Percentiles rank a stretch among this genome's conserved stretches.
phyloP scores from a whole-genome alignment of 2,113 vertebrate species.

The Festucalex cinctus region DNA sequence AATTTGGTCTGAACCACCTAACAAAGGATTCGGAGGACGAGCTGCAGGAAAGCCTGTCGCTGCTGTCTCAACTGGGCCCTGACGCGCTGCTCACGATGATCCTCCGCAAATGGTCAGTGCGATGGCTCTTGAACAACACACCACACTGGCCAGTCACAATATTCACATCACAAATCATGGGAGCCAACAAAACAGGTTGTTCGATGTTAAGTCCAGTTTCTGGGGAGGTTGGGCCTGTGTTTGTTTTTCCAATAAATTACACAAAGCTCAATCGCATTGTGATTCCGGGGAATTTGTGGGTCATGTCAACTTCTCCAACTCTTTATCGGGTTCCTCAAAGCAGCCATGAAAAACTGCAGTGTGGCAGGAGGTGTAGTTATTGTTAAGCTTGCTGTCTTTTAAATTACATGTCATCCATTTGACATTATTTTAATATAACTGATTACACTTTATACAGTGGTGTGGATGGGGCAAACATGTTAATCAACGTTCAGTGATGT shows the following conservation, averaged over 20 bases:
- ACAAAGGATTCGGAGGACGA: slow-evolving; percentile 81
- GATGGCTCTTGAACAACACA: neutral
- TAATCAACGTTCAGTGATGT: too few relatives aligned
- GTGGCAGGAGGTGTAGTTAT: neutral
- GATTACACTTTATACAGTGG: too few relatives aligned
- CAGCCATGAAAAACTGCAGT: neutral
- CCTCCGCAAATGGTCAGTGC: slow-evolving; percentile 85
- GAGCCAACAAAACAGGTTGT: neutral
- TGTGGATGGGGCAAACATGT: too few relatives aligned
- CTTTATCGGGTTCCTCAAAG: neutral
- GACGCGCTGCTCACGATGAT: slow-evolving; percentile 90
- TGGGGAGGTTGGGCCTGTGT: neutral
- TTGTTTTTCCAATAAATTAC: neutral
- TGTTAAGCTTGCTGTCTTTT: neutral
- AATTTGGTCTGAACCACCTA: slow-evolving; percentile 62
- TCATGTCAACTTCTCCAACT: neutral
- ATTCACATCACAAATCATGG: neutral
- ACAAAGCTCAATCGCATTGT: neutral
- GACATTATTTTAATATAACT: neutral
- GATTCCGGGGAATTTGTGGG: neutral
- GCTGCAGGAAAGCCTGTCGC: slow-evolving; percentile 79
- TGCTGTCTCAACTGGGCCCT: slow-evolving; percentile 86
- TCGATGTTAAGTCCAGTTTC: neutral
- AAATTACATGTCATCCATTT: neutral
- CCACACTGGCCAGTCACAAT: neutral